Conservation (phyloP, 2,113 vertebrate species). For the Lasiurus cinereus region DNA sequence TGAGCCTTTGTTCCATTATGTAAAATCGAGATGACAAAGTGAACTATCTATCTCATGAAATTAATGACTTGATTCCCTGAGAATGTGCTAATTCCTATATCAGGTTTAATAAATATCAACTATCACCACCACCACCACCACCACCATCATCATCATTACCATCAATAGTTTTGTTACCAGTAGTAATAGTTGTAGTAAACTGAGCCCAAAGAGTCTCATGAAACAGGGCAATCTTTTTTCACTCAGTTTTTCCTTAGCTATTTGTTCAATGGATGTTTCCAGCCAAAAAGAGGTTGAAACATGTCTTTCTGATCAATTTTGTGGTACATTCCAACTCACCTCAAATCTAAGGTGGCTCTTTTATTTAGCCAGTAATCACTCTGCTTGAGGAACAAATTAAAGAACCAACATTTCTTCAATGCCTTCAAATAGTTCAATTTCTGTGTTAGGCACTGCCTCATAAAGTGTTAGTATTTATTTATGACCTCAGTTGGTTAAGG, state of each 20-base stretch:
- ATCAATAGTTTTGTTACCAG: not conserved
- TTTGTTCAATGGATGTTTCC: not conserved
- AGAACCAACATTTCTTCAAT: not conserved
- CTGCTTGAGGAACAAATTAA: not conserved
- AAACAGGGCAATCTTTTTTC: not conserved
- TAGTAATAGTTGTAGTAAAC: not conserved
- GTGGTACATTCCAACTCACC: not conserved
- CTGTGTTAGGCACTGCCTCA: not conserved
- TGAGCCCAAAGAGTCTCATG: not conserved
- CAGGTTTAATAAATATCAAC: not conserved
- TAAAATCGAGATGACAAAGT: conserved; percentile 6
- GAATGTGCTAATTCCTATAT: not conserved
- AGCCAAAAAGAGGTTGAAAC: not conserved
- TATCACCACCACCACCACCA: not conserved
- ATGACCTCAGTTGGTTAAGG: not conserved
- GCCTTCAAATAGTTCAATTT: not conserved
- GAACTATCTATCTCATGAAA: not conserved
- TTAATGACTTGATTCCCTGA: not conserved
- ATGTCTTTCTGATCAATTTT: conserved; percentile 29
- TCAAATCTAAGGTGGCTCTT: not conserved
- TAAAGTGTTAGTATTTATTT: not conserved
- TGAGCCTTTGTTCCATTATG: not conserved
- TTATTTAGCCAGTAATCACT: not conserved
- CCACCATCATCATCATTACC: not conserved
- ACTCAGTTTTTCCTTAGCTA: not conserved